These are phyloP conservation scores for Selenia dentaria DNA, from an alignment of 2,888 invertebrate genomes.

Conservation along the genomic window DNA sequence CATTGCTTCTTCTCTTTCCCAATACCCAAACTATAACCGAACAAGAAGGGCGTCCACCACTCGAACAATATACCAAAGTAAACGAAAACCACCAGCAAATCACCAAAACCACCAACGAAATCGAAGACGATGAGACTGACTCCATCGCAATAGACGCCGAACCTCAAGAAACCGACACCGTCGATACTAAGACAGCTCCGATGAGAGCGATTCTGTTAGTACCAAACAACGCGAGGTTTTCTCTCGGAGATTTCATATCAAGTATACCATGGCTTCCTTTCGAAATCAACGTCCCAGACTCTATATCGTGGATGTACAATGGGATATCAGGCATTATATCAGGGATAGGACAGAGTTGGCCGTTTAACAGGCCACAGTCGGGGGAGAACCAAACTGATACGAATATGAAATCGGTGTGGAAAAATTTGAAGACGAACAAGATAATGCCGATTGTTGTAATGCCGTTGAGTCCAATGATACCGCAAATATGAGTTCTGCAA, in stretches of 20 bases:
- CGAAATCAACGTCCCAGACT: constrained; percentile 86
- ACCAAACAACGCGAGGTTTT: constrained; percentile 49
- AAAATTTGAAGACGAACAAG: constrained; percentile 39
- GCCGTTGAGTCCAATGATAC: constrained; percentile 39
- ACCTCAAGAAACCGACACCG: constrained; percentile 24
- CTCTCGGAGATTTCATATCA: constrained; percentile 76
- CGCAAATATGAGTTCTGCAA: too few relatives aligned
- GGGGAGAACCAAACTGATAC: constrained; percentile 28
- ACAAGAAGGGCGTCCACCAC: too few relatives aligned
- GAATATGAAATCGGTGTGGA: constrained; percentile 44
- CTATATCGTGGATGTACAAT: constrained; percentile 71
- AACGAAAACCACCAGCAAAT: constrained; percentile 36
- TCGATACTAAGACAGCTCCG: constrained; percentile 14
- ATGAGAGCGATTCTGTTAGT: constrained; percentile 49
- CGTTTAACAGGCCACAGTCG: constrained; percentile 46
- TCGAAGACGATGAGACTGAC: constrained; percentile 51
- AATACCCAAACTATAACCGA: constrained; percentile 32
- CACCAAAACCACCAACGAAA: constrained; percentile 40
- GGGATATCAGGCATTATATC: constrained; percentile 61
- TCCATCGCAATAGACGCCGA: constrained; percentile 61
- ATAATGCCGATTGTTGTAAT: constrained; percentile 52
- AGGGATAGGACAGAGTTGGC: constrained; percentile 59
- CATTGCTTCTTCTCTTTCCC: constrained; percentile 56
- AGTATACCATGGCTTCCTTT: constrained; percentile 84
- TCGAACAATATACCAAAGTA: constrained; percentile 22